Base-by-base conservation (phyloP, 2,888 invertebrate species). In the Tipula unca region DNA sequence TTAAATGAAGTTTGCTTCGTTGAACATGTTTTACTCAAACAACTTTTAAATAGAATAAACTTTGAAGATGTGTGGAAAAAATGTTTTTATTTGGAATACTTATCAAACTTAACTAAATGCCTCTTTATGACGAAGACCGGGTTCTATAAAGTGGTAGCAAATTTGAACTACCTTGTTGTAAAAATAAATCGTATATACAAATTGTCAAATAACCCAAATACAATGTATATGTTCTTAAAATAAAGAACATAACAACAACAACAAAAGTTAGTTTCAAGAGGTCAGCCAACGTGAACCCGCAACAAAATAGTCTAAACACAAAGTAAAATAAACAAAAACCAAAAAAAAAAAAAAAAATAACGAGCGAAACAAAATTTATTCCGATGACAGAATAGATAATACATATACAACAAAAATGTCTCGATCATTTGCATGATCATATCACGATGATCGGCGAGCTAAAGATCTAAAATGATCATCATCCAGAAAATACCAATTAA, bases 201-300 rank as follows among this genome's bases (percentile, higher is more conserved):
- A 69, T 69, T 69, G 10, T 69, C 10, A 69, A 69, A 69, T 69
- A 69, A 25, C 10, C 25, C 10, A 69, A 25, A 69, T 69, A 69
- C 69, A 69, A 69, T 69, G 48, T 48, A 69, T 69, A 20, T 8
- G 10, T 69, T 69, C 69, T 69, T 4, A 69, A 69, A 69, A 69
- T 69, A 69, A 69, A 6, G 69, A 69, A 8, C 25, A 25, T 14
- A 48, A 17, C 0, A 48, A 5, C 69, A 69, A 69, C 25, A 25
- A 25, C 10, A 69, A 13, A 69, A 25, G 69, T 25, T 25, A 69
- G 13, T 4, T 83, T 32, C 14, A 35, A 32, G n/a, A 83, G 83
- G 83, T 83, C 83, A 83, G 83, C 83, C 83, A 83, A 83, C 83
- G 35, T 83, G 83, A 83, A 17, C 83, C 35, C 8, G 83, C 17